These are phyloP conservation scores for Engystomops pustulosus DNA, from an alignment of 2,113 vertebrate species.

Conservation along the genomic window DNA sequence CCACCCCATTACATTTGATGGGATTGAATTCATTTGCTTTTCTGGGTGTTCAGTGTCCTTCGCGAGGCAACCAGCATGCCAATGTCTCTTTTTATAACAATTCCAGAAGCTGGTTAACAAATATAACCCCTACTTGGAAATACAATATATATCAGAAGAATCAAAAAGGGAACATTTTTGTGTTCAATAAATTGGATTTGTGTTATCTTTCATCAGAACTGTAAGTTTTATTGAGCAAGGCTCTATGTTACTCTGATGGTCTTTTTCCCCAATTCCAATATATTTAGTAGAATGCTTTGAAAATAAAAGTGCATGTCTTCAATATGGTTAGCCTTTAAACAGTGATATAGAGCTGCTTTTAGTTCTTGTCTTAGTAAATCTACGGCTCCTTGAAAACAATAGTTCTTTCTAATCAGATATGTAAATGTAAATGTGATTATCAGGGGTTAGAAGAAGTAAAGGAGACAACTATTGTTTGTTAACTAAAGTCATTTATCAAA, in stretches of 20 bases:
- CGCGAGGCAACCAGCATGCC: slow-evolving; percentile 73
- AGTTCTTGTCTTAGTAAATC: not conserved
- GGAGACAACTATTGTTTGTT: no score
- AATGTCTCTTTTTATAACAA: slow-evolving; percentile 80
- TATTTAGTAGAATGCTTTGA: not conserved
- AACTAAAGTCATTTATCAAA: no score
- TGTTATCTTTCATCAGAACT: not conserved
- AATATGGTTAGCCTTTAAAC: not conserved
- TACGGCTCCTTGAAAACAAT: not conserved
- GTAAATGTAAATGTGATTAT: no score
- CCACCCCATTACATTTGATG: slow-evolving; percentile 87
- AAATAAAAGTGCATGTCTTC: not conserved
- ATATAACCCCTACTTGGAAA: slow-evolving; percentile 65
- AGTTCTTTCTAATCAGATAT: not conserved
- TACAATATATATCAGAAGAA: slow-evolving; percentile 34
- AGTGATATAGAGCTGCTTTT: not conserved
- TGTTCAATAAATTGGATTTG: not conserved
- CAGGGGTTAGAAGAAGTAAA: no score
- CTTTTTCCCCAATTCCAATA: not conserved
- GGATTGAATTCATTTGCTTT: slow-evolving; percentile 85
- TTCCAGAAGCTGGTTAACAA: slow-evolving; percentile 78
- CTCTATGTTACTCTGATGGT: not conserved
- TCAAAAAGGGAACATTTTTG: not conserved
- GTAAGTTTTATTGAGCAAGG: not conserved
- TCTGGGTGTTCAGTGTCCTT: slow-evolving; percentile 82